phyloP scores from a whole-genome alignment of 2,113 vertebrate genomes.

The Aviceda subcristata region DNA sequence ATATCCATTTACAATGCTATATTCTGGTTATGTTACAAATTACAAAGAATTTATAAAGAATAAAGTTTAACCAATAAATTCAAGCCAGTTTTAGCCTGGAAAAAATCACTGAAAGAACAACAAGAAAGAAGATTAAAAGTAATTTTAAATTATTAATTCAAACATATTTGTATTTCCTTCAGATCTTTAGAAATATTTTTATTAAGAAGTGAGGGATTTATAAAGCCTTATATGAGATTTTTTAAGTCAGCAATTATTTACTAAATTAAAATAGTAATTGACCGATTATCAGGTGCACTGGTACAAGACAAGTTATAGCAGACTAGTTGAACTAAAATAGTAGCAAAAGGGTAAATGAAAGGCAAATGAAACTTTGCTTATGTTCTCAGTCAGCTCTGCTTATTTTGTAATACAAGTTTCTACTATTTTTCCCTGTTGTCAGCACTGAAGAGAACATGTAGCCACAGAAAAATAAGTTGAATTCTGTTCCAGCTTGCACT shows the following conservation, averaged over 20 bases:
- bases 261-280: not conserved
- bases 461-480: not conserved
- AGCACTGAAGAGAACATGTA: not conserved
- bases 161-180: not conserved
- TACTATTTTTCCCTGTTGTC: not conserved
- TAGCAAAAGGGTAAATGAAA: not conserved
- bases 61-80: not conserved
- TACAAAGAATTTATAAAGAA: not conserved
- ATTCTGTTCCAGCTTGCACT: not conserved
- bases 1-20: not conserved
- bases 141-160: not conserved
- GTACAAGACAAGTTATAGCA: not conserved
- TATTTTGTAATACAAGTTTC: not conserved
- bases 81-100: not conserved
- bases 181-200: not conserved
- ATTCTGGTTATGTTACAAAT: not conserved
- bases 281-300: not conserved
- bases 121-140: not conserved
- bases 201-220: not conserved
- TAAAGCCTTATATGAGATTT: not conserved
- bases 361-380: not conserved
- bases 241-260: not conserved
- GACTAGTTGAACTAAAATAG: not conserved
- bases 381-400: not conserved
- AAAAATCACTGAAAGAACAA: not conserved